These are phyloP conservation scores for Acanthopagrus latus DNA, from an alignment of 2,797 vertebrate species.

Conservation along the genomic window DNA sequence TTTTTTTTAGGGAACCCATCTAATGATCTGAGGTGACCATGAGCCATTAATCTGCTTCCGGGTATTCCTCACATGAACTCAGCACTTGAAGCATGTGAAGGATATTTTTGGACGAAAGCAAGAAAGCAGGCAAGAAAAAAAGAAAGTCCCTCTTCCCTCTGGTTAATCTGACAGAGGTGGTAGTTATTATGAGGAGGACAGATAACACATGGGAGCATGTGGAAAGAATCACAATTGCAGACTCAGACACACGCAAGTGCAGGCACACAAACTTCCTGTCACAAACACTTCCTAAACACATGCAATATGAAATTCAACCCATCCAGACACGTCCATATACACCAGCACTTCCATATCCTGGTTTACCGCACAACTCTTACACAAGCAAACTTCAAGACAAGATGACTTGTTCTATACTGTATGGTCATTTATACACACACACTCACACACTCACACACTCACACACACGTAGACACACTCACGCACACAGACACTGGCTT, in stretches of 20 bases:
- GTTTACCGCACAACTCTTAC: constrained; percentile 23
- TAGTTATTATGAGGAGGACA: constrained; percentile 75
- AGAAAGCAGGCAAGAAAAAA: constrained; percentile 58
- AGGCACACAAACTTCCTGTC: constrained; percentile 73
- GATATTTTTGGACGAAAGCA: constrained; percentile 26
- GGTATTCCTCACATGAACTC: constrained; percentile 1
- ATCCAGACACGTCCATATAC: constrained; percentile 40
- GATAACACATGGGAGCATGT: constrained; percentile 82
- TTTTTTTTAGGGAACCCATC: constrained; percentile 20
- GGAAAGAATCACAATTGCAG: constrained; percentile 78
- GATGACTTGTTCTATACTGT: constrained; percentile 34
- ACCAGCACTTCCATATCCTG: constrained; percentile 35
- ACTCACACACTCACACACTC: constrained; percentile 32
- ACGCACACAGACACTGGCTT: constrained; percentile 36
- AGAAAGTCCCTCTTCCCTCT: constrained; percentile 61
- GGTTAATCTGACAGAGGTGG: constrained; percentile 76
- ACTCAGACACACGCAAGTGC: constrained; percentile 59
- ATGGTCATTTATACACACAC: constrained; percentile 37
- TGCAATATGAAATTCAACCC: constrained; percentile 47
- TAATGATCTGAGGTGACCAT: constrained; percentile 31
- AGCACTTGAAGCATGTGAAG: constrained; percentile 19
- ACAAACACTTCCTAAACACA: constrained; percentile 67
- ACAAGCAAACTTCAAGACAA: constrained; percentile 32
- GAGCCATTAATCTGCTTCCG: constrained; percentile 9
- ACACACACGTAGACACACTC: too few relatives aligned